Evolutionary conservation across 2,888 invertebrate genomes (phyloP).

Genomic region (Sesia bembeciformis): DNA sequence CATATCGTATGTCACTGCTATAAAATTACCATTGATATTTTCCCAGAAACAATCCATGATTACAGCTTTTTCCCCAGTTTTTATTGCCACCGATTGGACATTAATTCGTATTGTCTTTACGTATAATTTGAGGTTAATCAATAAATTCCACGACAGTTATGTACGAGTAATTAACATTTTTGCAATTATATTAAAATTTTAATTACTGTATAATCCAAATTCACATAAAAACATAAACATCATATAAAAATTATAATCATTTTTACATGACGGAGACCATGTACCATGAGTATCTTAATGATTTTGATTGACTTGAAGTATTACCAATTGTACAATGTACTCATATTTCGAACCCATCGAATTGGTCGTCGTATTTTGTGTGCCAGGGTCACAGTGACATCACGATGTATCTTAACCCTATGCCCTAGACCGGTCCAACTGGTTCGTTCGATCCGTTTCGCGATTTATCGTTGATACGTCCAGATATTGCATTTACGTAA

Average conservation of each 20-base stretch:
- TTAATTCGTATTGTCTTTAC: constrained; percentile 26
- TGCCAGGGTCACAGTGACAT: constrained; percentile 46
- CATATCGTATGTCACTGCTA: background rate
- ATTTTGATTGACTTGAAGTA: too few species aligned
- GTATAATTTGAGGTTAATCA: background rate
- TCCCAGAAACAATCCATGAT: background rate
- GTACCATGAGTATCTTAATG: too few species aligned
- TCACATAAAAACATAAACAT: too few species aligned
- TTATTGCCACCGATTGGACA: constrained; percentile 2
- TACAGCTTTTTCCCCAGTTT: background rate
- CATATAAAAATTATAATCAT: too few species aligned
- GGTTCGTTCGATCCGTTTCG: constrained; percentile 17
- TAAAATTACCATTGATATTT: background rate
- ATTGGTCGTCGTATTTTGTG: constrained; percentile 7
- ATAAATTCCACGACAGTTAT: too few species aligned
- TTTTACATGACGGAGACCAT: too few species aligned
- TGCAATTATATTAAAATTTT: too few species aligned
- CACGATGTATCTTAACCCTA: constrained; percentile 11
- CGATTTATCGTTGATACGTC: constrained; percentile 3
- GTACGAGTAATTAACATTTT: too few species aligned
- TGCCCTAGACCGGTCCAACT: constrained; percentile 26
- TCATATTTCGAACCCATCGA: background rate
- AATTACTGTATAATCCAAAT: too few species aligned
- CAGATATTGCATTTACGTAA: constrained; percentile 3
- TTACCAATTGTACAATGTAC: background rate